These are phyloP conservation scores for Hemiprocne comata DNA, from an alignment of 2,113 vertebrate genomes.

Conservation along the genomic window DNA sequence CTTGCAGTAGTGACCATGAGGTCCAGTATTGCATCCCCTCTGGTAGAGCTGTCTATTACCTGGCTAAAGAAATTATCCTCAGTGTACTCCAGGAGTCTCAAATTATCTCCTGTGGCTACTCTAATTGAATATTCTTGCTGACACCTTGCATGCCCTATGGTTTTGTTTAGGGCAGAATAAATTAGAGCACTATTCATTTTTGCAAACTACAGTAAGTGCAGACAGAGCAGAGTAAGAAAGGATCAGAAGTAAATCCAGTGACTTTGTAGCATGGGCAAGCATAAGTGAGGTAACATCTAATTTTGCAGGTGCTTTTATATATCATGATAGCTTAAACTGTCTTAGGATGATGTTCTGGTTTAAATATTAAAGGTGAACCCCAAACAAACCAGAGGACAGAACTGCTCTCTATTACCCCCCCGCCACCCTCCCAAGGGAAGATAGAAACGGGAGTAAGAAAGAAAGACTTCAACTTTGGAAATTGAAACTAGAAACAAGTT, in stretches of 20 bases:
- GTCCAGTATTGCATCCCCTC: accelerated
- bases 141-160: accelerated
- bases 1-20: background rate
- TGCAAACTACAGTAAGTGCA: background rate
- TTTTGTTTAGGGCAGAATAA: background rate
- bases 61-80: background rate
- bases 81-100: background rate
- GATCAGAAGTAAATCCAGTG: background rate
- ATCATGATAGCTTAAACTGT: background rate
- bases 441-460: no score
- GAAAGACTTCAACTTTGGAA: no score
- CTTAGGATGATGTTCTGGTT: no score
- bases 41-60: background rate
- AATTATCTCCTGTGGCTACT: background rate
- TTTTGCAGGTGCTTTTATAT: background rate
- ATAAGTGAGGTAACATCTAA: background rate
- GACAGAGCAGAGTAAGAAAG: background rate
- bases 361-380: no score
- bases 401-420: no score
- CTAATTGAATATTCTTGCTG: background rate
- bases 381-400: no score
- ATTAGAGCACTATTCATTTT: background rate
- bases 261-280: background rate
- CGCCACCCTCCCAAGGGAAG: no score
- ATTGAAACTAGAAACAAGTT: no score